Percentiles rank a stretch among this genome's conserved stretches.
Conservation (phyloP, 2,797 vertebrate species). For the Chelonia mydas region DNA sequence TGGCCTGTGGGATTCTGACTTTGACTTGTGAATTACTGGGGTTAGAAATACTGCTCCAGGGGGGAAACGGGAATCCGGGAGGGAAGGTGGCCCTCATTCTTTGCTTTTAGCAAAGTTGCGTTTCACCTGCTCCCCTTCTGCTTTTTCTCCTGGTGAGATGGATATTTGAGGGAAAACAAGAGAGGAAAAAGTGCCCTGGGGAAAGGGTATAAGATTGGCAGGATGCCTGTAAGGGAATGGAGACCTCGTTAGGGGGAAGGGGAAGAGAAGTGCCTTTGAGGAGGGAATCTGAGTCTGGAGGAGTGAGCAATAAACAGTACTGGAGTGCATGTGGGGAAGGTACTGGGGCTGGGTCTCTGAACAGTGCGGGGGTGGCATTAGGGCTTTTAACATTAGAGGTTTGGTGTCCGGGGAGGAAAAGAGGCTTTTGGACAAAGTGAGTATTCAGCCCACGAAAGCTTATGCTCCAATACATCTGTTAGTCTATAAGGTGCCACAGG, state of each 20-base stretch:
- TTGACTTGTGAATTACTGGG: not conserved
- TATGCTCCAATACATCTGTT: no score
- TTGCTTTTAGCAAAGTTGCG: not conserved
- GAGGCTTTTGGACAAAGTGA: not conserved
- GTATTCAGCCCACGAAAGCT: no score
- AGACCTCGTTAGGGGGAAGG: not conserved
- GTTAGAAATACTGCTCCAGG: not conserved
- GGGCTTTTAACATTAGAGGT: not conserved
- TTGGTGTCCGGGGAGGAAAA: not conserved
- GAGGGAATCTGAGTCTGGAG: not conserved
- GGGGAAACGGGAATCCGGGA: fast-evolving
- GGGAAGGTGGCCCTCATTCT: not conserved
- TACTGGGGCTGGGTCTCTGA: not conserved
- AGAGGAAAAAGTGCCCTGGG: not conserved
- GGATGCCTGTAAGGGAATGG: not conserved
- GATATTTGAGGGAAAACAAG: not conserved
- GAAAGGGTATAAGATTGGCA: not conserved
- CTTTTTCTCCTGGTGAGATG: not conserved
- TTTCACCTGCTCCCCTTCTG: not conserved
- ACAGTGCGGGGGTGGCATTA: no score
- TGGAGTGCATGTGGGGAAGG: not conserved
- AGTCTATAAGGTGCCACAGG: no score
- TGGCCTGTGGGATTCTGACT: not conserved
- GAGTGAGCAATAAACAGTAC: not conserved
- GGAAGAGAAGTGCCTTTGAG: not conserved